phyloP scores from a whole-genome alignment of 2,888 invertebrate genomes.

The Athalia cordata region DNA sequence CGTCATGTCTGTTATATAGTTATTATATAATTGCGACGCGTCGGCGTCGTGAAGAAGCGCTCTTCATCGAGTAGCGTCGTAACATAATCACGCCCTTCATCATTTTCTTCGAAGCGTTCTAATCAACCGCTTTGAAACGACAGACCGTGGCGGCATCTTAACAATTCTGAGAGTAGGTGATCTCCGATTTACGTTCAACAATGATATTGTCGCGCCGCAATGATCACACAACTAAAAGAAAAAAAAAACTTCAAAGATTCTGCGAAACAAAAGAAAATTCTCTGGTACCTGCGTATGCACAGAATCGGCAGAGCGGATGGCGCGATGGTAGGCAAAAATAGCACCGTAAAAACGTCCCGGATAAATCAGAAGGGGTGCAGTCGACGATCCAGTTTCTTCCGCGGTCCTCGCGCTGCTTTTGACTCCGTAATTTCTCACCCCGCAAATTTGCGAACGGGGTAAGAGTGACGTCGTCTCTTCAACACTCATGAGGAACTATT shows the following conservation, averaged over 20 bases:
- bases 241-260: neutral
- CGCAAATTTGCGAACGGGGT: conserved; percentile 11
- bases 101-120: no score
- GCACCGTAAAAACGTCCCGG: conserved; percentile 29
- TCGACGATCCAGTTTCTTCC: neutral
- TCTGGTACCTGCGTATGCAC: conserved; percentile 16
- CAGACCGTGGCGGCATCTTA: conserved; percentile 30
- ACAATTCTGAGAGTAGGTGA: no score
- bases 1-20: no score
- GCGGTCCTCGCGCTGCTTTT: neutral
- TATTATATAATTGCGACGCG: no score
- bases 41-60: no score
- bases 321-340: conserved; percentile 12
- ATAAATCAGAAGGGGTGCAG: conserved; percentile 4
- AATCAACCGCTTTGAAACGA: neutral
- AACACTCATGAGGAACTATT: neutral
- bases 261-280: neutral
- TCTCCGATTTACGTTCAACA: no score
- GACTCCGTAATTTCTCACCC: conserved; percentile 2
- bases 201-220: no score
- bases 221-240: no score
- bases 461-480: conserved; percentile 14
- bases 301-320: neutral
- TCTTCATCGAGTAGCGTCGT: no score
- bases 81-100: no score